Evolutionary conservation across 2,888 invertebrate species (phyloP).

Genomic region (Andrena fulva): DNA sequence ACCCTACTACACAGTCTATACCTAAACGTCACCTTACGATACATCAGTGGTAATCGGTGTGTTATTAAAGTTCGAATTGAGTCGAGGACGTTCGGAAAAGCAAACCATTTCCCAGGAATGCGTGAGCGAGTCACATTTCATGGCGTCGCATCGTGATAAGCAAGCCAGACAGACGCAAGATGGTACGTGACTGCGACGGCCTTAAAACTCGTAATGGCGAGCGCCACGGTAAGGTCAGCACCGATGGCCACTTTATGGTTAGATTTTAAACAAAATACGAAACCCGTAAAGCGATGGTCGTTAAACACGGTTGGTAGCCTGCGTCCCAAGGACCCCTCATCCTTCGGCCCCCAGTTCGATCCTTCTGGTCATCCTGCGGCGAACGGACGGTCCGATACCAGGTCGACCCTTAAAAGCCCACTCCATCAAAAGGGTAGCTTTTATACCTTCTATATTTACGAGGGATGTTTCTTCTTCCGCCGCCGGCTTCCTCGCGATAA

Average conservation of each 20-base stretch:
- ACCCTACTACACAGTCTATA: too few species aligned
- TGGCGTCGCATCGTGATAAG: background rate
- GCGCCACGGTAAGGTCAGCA: constrained; percentile 36
- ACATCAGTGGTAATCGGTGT: too few species aligned
- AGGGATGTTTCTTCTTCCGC: constrained; percentile 81
- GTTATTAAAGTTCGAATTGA: too few species aligned
- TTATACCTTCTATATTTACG: constrained; percentile 83
- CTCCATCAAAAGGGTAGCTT: constrained; percentile 83
- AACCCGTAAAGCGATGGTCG: constrained; percentile 77
- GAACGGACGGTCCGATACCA: constrained; percentile 76
- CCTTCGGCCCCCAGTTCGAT: constrained; percentile 57
- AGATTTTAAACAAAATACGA: constrained; percentile 81
- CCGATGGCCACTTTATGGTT: constrained; percentile 72
- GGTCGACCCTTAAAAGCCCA: constrained; percentile 79
- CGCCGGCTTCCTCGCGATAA: constrained; percentile 80
- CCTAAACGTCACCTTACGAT: too few species aligned
- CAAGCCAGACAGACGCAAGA: background rate
- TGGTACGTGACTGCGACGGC: constrained; percentile 10
- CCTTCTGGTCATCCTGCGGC: constrained; percentile 77
- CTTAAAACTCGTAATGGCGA: constrained; percentile 44
- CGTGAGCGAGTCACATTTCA: background rate
- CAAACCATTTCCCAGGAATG: background rate
- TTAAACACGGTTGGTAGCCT: constrained; percentile 75
- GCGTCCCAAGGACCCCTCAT: constrained; percentile 46
- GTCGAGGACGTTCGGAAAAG: background rate